Percentiles rank a stretch among this genome's conserved stretches.
phyloP scores from a whole-genome alignment of 2,797 vertebrate genomes.

The Pogoniulus pusillus region DNA sequence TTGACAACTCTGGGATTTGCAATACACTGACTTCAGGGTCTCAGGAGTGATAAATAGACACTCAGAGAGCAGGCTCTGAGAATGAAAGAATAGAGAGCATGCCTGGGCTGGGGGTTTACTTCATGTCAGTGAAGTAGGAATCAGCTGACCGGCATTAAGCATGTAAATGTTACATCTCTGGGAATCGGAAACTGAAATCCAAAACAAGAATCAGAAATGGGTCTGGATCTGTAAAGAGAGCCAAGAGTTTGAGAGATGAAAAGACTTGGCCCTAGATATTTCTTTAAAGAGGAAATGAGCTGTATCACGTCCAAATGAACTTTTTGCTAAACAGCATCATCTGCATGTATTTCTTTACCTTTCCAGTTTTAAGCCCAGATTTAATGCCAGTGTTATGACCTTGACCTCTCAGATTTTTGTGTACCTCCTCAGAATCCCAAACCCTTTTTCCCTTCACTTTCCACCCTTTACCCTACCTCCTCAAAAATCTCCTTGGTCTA shows the following conservation, averaged over 20 bases:
- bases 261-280: neutral
- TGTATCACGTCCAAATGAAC: neutral
- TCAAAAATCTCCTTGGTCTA: neutral
- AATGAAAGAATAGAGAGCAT: constrained; percentile 6
- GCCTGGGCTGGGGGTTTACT: neutral
- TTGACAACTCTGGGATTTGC: constrained; percentile 22
- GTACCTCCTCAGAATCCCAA: neutral
- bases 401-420: neutral
- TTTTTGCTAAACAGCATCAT: neutral
- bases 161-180: neutral
- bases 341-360: neutral
- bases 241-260: neutral
- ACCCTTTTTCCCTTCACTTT: neutral
- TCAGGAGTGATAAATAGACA: constrained; percentile 38
- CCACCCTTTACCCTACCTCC: neutral
- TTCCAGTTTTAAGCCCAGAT: neutral
- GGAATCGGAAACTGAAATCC: neutral
- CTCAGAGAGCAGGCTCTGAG: neutral
- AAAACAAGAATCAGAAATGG: neutral
- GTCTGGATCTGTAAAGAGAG: neutral
- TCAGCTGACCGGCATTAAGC: neutral
- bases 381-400: neutral
- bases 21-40: neutral
- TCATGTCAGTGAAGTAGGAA: neutral
- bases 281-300: neutral